Evolutionary conservation across 2,888 invertebrate genomes (phyloP), one percentile per base, ranked within the genome.

Genomic region (Cephus pygmeus): DNA sequence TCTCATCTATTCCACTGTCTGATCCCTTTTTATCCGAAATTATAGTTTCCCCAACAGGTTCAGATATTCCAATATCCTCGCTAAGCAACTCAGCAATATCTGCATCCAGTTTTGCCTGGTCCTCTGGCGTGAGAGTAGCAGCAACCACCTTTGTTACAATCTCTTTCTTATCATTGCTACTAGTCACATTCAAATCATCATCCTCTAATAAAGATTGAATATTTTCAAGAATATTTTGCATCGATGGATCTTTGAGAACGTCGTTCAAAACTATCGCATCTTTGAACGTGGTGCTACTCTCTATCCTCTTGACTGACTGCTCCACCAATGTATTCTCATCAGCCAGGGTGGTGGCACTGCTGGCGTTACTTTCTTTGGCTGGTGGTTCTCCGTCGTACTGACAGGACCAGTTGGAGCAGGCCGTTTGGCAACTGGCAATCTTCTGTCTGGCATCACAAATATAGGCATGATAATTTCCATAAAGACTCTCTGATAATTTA

Each of bases 401-500:
- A 81, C 95, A 95, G 9, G 94, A 94, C 98, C 98, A 98, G 77
- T 93, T 93, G 0, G 92, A 90, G 89, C 97, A 97, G 0, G 97
- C 96, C 40, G 94, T 92, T 71, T 95, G 94, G 87, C 97, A 96
- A 12, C 95, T 93, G 35, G 94, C 93, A 77, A 98, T 96, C 89
- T 95, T 95, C 87, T 94, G 94, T 82, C 96, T 94, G 0, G 98
- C 97, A 90, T 97, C 97, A 88, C 95, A 95, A 40, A 98, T 92
- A 92, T 98, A 98, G 0, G 96, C 96, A 92, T 96, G 96, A 91
- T 96, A 96, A 91, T 96, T 96, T 56, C 95, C 95, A 88, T 95
- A 96, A 80, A 97, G 91, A 79, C 95, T 96, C 82, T 96, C 96
- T 4, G 83, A 81, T 56, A 80, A 73, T 80, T 77, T 83, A 12